A percentile compares a stretch with the other conserved stretches of the same genome.
Evolutionary conservation across 2,797 vertebrate species (phyloP).

Genomic region (Lemur catta): DNA sequence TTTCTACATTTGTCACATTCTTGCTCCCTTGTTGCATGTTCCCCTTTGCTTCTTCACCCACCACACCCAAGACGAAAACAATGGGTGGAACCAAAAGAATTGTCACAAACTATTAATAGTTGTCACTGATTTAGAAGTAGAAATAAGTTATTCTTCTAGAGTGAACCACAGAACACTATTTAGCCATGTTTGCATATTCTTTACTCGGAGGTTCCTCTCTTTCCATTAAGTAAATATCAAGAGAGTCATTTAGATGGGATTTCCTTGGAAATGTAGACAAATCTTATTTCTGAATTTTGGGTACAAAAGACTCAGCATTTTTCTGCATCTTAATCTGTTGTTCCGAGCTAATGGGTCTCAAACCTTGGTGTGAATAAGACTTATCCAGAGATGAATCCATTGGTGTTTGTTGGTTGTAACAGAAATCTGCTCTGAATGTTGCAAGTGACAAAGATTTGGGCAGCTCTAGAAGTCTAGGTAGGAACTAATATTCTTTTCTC

Average conservation of each 20-base stretch:
- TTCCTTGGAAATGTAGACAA: not conserved
- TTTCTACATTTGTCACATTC: not conserved
- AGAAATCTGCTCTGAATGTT: not conserved
- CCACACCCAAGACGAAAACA: not conserved
- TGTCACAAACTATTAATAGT: not conserved
- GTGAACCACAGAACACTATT: not conserved
- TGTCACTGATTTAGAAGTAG: not conserved
- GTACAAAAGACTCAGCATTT: not conserved
- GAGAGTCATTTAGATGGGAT: not conserved
- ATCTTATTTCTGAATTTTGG: not conserved
- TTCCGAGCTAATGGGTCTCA: not conserved
- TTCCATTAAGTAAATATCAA: not conserved
- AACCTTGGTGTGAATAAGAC: not conserved
- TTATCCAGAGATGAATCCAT: not conserved
- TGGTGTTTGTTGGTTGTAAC: not conserved
- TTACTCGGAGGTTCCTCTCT: not conserved
- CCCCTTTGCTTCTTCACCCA: not conserved
- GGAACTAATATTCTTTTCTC: not conserved
- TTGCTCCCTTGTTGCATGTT: not conserved
- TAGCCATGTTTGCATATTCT: not conserved
- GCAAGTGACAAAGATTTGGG: not conserved
- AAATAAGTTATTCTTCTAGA: not conserved
- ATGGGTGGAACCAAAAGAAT: not conserved
- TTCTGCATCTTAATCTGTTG: not conserved
- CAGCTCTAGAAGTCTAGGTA: not conserved